Conservation (phyloP, 1,140 invertebrate species). For the Lepidurus apus region DNA sequence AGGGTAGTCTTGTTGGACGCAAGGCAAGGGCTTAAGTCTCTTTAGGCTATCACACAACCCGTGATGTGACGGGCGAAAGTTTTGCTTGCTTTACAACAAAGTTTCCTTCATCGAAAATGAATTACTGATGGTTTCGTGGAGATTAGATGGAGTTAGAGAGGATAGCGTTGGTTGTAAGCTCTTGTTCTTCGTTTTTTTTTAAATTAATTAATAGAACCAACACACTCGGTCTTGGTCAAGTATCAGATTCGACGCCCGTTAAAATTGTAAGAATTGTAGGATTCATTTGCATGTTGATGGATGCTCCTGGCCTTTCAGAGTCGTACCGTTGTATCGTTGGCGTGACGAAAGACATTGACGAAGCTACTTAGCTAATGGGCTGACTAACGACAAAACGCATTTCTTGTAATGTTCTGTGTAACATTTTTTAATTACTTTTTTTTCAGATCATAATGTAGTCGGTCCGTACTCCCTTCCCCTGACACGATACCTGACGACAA, state of each 20-base stretch:
- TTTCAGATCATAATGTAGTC: too few species aligned
- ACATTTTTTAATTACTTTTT: background rate
- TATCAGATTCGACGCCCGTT: background rate
- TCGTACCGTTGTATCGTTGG: background rate
- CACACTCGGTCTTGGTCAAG: background rate
- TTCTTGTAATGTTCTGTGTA: background rate
- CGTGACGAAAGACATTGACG: background rate
- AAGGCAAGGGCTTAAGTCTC: background rate
- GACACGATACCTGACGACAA: too few species aligned
- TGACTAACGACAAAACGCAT: background rate
- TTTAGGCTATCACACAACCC: background rate
- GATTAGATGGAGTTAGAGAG: background rate
- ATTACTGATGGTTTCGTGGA: constrained; percentile 14
- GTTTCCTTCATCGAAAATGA: constrained; percentile 17
- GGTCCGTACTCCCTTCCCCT: too few species aligned
- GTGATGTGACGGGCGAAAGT: background rate
- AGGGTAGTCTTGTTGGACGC: background rate
- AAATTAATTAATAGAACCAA: too few species aligned
- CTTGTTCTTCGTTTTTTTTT: too few species aligned
- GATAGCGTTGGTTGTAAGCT: background rate
- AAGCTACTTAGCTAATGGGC: constrained; percentile 1
- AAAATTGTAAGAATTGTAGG: background rate
- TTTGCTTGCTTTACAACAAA: background rate
- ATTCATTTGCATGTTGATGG: background rate
- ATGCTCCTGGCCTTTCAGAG: background rate